Evolutionary conservation across 2,797 vertebrate genomes (phyloP).

Genomic region (Salmo trutta): DNA sequence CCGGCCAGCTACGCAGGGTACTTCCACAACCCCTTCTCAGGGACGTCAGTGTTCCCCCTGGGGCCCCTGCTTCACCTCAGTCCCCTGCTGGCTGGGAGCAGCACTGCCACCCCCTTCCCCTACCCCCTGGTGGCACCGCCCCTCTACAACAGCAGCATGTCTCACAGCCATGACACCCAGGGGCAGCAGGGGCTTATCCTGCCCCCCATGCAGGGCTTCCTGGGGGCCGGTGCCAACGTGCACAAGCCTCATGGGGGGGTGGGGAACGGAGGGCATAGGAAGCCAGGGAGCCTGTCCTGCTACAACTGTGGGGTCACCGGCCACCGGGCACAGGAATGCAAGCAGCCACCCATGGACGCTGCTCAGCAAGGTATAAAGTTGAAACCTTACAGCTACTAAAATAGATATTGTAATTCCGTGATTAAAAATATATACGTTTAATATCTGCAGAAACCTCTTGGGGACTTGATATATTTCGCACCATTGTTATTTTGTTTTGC

Average conservation of each 20-base stretch:
- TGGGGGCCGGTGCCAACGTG: constrained; percentile 78
- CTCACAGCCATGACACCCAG: constrained; percentile 77
- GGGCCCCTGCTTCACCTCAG: constrained; percentile 90
- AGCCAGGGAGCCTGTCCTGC: constrained; percentile 86
- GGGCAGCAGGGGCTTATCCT: constrained; percentile 76
- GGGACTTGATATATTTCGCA: background rate
- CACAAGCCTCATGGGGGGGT: constrained; percentile 86
- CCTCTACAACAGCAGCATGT: constrained; percentile 75
- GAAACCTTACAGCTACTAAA: too few species aligned
- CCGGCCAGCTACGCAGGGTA: constrained; percentile 87
- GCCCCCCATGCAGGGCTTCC: constrained; percentile 82
- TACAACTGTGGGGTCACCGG: constrained; percentile 95
- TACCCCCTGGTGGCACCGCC: constrained; percentile 87
- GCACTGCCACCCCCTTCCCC: constrained; percentile 72
- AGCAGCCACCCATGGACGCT: constrained; percentile 94
- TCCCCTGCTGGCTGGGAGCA: constrained; percentile 84
- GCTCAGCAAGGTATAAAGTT: constrained; percentile 84
- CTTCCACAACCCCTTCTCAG: constrained; percentile 84
- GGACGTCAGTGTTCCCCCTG: constrained; percentile 90
- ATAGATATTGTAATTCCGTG: too few species aligned
- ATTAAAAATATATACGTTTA: too few species aligned
- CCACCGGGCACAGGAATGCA: constrained; percentile 96
- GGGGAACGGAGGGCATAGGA: constrained; percentile 85
- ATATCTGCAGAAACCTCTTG: background rate
- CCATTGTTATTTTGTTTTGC: constrained; percentile 50